Conservation (phyloP, 2,888 invertebrate genomes). For the Cephus nigrinus region DNA sequence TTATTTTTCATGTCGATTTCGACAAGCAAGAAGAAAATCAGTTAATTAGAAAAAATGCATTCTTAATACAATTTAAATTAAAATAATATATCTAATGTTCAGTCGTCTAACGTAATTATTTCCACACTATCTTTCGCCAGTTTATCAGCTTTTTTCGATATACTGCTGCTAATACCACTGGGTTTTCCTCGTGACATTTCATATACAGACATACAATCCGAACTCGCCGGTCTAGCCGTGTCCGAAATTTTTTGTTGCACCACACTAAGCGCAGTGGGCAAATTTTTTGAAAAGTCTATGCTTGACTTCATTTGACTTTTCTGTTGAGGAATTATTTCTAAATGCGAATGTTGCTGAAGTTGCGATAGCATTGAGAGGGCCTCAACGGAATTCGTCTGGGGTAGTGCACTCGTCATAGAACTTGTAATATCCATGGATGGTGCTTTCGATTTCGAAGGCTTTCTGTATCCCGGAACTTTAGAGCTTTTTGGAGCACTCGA, state of each 20-base stretch:
- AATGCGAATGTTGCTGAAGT: slow-evolving; percentile 58
- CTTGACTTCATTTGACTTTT: slow-evolving; percentile 41
- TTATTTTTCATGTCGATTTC: not conserved
- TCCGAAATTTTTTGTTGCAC: slow-evolving; percentile 47
- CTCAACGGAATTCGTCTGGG: slow-evolving; percentile 40
- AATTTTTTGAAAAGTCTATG: slow-evolving; percentile 48
- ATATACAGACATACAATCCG: slow-evolving; percentile 48
- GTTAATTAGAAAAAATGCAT: not conserved
- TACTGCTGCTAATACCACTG: slow-evolving; percentile 20
- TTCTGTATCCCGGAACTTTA: slow-evolving; percentile 33
- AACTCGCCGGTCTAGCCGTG: slow-evolving; percentile 33
- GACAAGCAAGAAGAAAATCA: not conserved
- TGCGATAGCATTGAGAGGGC: slow-evolving; percentile 54
- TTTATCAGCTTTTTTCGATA: slow-evolving; percentile 44
- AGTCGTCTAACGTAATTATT: slow-evolving; percentile 61
- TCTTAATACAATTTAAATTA: not conserved
- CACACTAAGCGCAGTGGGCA: slow-evolving; percentile 41
- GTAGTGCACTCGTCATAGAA: slow-evolving; percentile 26
- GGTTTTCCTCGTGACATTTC: slow-evolving; percentile 46
- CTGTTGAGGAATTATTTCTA: slow-evolving; percentile 61
- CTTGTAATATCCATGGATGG: slow-evolving; percentile 19
- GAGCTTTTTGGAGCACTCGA: slow-evolving; percentile 26
- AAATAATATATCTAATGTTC: slow-evolving; percentile 15
- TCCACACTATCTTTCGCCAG: slow-evolving; percentile 52
- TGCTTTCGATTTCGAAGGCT: slow-evolving; percentile 36